These are phyloP conservation scores for Sakesphorus luctuosus DNA, from an alignment of 2,113 vertebrate genomes.

Conservation along the genomic window DNA sequence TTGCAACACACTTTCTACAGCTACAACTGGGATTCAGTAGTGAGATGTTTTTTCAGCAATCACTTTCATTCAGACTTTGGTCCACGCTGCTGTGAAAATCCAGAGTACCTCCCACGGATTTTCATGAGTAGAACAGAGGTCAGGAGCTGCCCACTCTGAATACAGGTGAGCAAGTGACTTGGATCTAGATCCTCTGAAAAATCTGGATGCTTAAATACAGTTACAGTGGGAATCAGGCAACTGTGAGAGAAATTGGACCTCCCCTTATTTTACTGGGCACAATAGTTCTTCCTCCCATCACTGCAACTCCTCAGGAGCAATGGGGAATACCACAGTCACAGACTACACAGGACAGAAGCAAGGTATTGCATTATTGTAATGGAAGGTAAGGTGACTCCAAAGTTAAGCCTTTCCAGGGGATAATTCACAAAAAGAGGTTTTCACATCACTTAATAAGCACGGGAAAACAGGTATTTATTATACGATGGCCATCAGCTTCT, in stretches of 20 bases:
- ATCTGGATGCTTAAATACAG: background rate
- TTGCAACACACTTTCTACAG: background rate
- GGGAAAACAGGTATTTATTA: background rate
- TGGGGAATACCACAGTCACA: background rate
- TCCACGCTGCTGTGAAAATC: background rate
- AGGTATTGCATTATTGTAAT: background rate
- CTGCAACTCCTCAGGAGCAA: background rate
- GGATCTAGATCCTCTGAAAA: background rate
- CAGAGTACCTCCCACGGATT: background rate
- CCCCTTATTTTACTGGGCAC: background rate
- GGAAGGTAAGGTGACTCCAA: background rate
- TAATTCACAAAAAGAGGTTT: background rate
- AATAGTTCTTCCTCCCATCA: background rate
- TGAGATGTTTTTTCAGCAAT: background rate
- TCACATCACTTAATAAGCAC: background rate
- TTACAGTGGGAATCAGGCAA: background rate
- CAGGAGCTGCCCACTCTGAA: background rate
- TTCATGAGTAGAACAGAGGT: background rate
- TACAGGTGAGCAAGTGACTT: background rate
- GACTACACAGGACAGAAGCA: background rate
- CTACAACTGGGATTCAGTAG: background rate
- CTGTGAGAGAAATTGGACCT: background rate
- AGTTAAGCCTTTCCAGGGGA: background rate
- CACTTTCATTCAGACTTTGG: background rate
- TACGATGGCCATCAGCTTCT: conserved; percentile 17